Conservation (phyloP, 2,113 vertebrate genomes). For the Tachycineta bicolor region DNA sequence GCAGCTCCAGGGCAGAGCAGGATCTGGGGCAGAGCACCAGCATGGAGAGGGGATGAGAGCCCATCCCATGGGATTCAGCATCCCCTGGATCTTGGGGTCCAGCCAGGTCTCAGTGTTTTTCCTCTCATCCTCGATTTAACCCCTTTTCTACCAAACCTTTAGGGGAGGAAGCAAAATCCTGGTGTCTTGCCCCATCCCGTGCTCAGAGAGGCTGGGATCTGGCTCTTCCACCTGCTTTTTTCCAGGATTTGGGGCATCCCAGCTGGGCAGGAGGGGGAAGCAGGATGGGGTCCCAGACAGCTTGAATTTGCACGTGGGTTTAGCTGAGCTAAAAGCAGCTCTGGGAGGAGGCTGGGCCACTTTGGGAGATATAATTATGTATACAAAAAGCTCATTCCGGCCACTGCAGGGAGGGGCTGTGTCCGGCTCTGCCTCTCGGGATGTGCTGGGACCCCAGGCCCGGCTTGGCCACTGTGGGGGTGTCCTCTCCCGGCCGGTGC, state of each 20-base stretch:
- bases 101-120: fast-evolving
- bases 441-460: background rate
- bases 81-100: background rate
- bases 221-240: background rate
- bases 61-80: background rate
- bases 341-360: slow-evolving; percentile 6
- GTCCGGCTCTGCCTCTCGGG: background rate
- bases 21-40: background rate
- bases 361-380: slow-evolving; percentile 17
- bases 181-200: fast-evolving
- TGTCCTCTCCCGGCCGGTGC: fast-evolving
- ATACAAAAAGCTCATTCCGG: background rate
- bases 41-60: background rate
- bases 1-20: background rate
- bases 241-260: background rate
- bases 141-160: background rate
- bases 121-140: background rate
- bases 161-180: background rate
- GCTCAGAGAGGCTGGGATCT: background rate
- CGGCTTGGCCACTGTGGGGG: fast-evolving
- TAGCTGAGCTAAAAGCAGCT: slow-evolving; percentile 28
- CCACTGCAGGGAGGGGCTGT: background rate
- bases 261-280: background rate
- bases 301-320: background rate
- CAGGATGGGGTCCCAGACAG: background rate